Percentiles rank a stretch among this genome's conserved stretches.
phyloP scores from a whole-genome alignment of 2,888 invertebrate species.

The Drosophila nr. medialis region DNA sequence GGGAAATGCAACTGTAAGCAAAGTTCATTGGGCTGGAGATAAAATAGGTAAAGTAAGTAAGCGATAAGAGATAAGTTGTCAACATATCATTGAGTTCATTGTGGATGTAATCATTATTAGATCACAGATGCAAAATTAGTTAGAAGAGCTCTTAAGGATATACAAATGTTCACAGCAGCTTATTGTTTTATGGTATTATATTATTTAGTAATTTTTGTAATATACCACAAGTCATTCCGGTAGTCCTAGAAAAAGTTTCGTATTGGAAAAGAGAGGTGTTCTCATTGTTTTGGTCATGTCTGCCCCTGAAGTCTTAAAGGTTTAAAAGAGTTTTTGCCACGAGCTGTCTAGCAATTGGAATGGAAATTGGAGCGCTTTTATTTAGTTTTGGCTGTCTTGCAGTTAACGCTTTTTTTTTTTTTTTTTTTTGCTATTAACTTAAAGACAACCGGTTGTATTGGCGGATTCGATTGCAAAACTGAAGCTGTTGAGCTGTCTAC shows the following conservation, averaged over 20 bases:
- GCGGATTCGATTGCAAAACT: conserved; percentile 52
- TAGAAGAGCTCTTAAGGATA: neutral
- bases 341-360: conserved; percentile 23
- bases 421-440: conserved; percentile 21
- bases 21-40: neutral
- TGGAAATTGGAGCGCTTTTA: conserved; percentile 39
- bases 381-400: conserved; percentile 24
- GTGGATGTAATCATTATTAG: neutral
- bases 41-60: neutral
- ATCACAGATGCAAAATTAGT: neutral
- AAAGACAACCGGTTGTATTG: conserved; percentile 44
- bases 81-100: neutral
- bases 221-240: neutral
- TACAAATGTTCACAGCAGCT: neutral
- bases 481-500: conserved; percentile 24
- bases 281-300: conserved; percentile 11
- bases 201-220: neutral
- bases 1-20: neutral
- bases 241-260: neutral
- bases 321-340: conserved; percentile 7
- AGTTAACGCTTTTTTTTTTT: neutral
- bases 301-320: conserved; percentile 12
- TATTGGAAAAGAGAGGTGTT: neutral
- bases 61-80: neutral
- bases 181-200: neutral